Base-by-base conservation (phyloP, 2,113 vertebrate genomes). In the Pelecanus crispus region DNA sequence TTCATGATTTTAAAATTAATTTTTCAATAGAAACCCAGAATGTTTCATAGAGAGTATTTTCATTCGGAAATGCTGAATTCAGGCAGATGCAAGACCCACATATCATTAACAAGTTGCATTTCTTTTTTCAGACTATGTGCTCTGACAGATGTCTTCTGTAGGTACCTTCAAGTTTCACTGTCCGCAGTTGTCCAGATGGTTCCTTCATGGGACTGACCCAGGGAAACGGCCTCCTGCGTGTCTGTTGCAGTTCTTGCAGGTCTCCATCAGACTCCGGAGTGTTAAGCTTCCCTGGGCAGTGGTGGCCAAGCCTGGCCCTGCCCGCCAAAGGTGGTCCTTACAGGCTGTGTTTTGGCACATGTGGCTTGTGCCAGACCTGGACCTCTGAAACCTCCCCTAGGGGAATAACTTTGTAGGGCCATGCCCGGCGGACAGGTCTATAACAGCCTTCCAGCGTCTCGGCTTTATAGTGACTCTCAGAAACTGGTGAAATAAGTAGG, bases 121-220 rank as follows among this genome's bases (percentile, higher is more conserved):
- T 47, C 34, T 56, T 47, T 75, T 45, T 50, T 36, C 67, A 40
- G 59, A 36, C n/a, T 13, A 2, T 1, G 1, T 74, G 44, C 70
- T 79, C 40, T 38, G 61, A 42, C 55, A 82, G 55, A 32, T 22
- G 7, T 17, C 26, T 66, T 82, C 67, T 53, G 50, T n/a, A 17
- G 45, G 26, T n/a, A 38, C 50, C 40, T 49, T 34, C 44, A 34
- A 1, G 5, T 65, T 65, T n/a, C 32, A 38, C 29, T 40, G 13
- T 21, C 9, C 29, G 42, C 42, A 26, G 40, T 10, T 38, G 55
- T 36, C 17, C 53, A 29, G 42, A 2, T 65, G 44, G 45, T 50
- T 70, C 26, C 45, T 74, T 15, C 8, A 0, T 28, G 40, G 1
- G 1, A 22, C 28, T 13, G 65, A 3, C 18, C 4, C 2, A 2